These are phyloP conservation scores for Atethmia centrago DNA, from an alignment of 2,888 invertebrate genomes.

Conservation along the genomic window DNA sequence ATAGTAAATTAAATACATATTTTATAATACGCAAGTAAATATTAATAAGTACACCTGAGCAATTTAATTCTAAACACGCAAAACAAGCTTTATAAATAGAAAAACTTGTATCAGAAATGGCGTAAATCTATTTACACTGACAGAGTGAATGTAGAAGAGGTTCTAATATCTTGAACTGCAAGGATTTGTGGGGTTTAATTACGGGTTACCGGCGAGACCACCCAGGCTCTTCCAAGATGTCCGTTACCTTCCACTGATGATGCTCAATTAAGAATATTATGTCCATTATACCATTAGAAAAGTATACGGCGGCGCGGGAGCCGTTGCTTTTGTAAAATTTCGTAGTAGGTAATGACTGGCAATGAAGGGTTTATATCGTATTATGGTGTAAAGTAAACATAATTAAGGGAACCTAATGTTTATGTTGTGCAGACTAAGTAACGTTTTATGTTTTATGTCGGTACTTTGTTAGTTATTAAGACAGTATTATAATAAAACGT, in stretches of 20 bases:
- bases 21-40: background rate
- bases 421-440: background rate
- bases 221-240: constrained; percentile 65
- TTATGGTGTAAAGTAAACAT: constrained; percentile 49
- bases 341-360: constrained; percentile 49
- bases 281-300: constrained; percentile 70
- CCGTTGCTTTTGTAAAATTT: constrained; percentile 53
- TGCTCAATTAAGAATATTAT: constrained; percentile 71
- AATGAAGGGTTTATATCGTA: constrained; percentile 47
- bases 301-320: constrained; percentile 58
- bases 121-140: constrained; percentile 31
- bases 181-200: constrained; percentile 71
- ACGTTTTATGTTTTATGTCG: constrained; percentile 21
- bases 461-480: constrained; percentile 20
- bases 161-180: constrained; percentile 49
- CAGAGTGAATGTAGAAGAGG: constrained; percentile 40
- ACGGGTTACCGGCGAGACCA: constrained; percentile 69
- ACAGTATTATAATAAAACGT: background rate
- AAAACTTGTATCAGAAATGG: constrained; percentile 38
- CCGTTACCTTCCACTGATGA: constrained; percentile 58
- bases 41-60: background rate
- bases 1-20: background rate
- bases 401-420: constrained; percentile 36
- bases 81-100: constrained; percentile 38
- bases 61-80: constrained; percentile 1